Base-by-base conservation (phyloP, 1,140 invertebrate species). In the Drosophila mauritiana region DNA sequence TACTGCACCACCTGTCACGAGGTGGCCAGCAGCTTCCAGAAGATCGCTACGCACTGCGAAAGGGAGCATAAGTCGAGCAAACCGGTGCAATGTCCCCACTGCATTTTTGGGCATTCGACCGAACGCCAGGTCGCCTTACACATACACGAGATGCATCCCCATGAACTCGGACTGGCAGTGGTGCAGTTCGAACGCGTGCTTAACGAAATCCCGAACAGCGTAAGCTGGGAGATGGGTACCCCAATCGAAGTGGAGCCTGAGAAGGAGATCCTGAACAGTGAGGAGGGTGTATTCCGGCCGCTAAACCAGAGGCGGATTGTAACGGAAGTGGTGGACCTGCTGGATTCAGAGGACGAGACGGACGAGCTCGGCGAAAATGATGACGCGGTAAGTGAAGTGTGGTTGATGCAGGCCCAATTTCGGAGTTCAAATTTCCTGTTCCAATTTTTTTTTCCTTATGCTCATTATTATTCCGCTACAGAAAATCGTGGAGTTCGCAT, bases 261-360 rank as follows among this genome's bases (percentile, higher is more conserved):
- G 1, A 13, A 27, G 8, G 6, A 22, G 31, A 17, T 10, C 1
- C 31, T 56, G n/a, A 1, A 34, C 40, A 13, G n/a, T 39, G 43
- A 3, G 31, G 12, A 11, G 13, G 36, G 4, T 13, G 12, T 4
- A 13, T n/a, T 13, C 37, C 13, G 5, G 13, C 1, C 37, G 5
- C 11, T 39, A 13, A 13, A 0, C 4, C 31, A 34, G 17, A 11
- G 10, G 1, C 20, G n/a, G 7, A 3, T 22, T 2, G n/a, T 75
- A 6, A 69, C 61, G 13, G 56, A 43, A 10, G 70, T 86, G 36
- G 83, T 82, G 25, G 46, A 86, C 11, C 27, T 76, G n/a, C 56
- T 80, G 1, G 64, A 53, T n/a, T 80, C 78, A 3, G 78, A 80
- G 15, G 73, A 86, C 5, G 81, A 83, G n/a, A 15, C 49, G 40